Evolutionary conservation across 2,113 vertebrate species (phyloP).

Genomic region (Lagopus muta): DNA sequence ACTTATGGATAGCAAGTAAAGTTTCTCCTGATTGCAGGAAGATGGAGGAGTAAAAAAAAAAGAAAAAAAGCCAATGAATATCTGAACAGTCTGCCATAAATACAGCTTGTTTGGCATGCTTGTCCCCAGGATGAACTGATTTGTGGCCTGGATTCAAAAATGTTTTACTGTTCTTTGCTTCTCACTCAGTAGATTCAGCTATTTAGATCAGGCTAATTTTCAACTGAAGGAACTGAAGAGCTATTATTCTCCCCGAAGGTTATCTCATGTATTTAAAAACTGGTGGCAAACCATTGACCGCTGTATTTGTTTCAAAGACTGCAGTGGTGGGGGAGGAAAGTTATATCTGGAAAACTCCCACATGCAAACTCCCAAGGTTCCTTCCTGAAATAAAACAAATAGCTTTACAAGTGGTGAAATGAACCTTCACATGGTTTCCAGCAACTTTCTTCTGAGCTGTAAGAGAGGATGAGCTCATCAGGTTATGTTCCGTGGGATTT

Average conservation of each 20-base stretch:
- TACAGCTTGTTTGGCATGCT: background rate
- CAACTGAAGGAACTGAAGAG: constrained; percentile 32
- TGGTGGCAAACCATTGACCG: constrained; percentile 34
- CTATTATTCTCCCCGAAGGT: constrained; percentile 25
- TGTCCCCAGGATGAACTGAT: constrained; percentile 11
- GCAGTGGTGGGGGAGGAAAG: background rate
- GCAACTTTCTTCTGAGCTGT: background rate
- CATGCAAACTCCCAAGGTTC: background rate
- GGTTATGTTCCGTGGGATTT: background rate
- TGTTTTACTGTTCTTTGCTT: constrained; percentile 17
- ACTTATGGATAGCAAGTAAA: background rate
- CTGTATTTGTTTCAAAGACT: constrained; percentile 1
- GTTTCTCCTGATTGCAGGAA: background rate
- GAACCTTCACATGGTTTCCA: constrained; percentile 3
- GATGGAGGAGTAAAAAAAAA: background rate
- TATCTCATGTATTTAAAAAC: constrained; percentile 39
- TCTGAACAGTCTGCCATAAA: constrained; percentile 9
- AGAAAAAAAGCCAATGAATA: background rate
- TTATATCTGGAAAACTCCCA: constrained; percentile 14
- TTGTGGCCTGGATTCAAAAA: constrained; percentile 47
- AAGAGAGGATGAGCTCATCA: background rate
- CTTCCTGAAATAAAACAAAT: constrained; percentile 41
- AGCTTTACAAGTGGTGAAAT: background rate
- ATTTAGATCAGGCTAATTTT: constrained; percentile 61
- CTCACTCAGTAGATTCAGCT: constrained; percentile 21